Evolutionary conservation across 2,888 invertebrate species (phyloP), one percentile per base, ranked within the genome.

Genomic region (Mactromeris polynyma): DNA sequence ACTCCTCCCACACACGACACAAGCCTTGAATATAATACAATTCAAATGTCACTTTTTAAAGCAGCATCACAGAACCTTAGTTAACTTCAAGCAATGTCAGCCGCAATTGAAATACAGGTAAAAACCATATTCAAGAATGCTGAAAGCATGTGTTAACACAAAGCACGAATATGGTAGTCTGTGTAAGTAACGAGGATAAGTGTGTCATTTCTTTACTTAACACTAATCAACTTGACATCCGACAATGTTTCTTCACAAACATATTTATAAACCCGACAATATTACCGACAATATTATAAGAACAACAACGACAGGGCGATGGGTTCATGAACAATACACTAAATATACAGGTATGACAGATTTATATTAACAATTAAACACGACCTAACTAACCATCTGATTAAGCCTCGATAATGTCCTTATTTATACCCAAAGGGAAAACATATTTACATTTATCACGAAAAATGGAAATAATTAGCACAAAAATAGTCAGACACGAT

Each of bases 171-270:
- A 31, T 11, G 2, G n/a, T 19, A 58, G 2, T 58, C n/a, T 58
- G 58, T 58, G 19, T 3, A 21, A 9, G 21, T 33, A 33, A 33
- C 33, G 26, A 73, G 36, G 73, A 33, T 33, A 33, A 36, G 36
- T 73, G 73, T 73, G 73, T 73, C 36, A 36, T 73, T 36, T 73
- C 17, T 73, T 73, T 31, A 31, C 69, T 33, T 69, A 73, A 33
- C 73, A 73, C 73, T 73, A 36, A 33, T 73, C 73, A 73, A 73
- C 73, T 33, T 73, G 73, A 36, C 73, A 73, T 36, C 73, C 36
- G 73, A 73, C 73, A 73, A 73, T 73, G 36, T 73, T 73, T 73
- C 73, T 36, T 4, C 73, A 2, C 17, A 73, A 36, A 73, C 33
- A 73, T 36, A 36, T 73, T 36, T 73, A 73, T 73, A 73, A 33